Evolutionary conservation across 2,888 invertebrate species (phyloP).

Genomic region (Parthenolecanium corni): DNA sequence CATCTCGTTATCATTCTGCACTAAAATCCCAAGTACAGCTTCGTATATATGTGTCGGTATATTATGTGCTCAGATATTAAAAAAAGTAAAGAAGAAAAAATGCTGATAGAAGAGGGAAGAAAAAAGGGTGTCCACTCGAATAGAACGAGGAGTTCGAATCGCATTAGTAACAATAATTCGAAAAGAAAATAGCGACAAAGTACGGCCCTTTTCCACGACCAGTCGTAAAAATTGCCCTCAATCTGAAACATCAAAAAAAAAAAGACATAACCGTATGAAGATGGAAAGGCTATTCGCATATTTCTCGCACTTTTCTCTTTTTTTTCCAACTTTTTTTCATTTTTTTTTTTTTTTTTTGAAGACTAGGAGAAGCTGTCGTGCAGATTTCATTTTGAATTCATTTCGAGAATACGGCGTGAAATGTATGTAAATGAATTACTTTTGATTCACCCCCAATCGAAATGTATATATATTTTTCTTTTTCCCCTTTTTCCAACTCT

Average conservation of each 20-base stretch:
- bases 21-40: too few species aligned
- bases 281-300: slow-evolving; percentile 18
- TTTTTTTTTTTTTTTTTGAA: slow-evolving; percentile 5
- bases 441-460: slow-evolving; percentile 27
- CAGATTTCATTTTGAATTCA: slow-evolving; percentile 29
- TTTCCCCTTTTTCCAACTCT: slow-evolving; percentile 1
- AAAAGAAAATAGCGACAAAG: slow-evolving; percentile 26
- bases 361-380: slow-evolving; percentile 28
- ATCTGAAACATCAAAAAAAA: too few species aligned
- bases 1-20: too few species aligned
- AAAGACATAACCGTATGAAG: slow-evolving; percentile 20
- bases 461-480: slow-evolving; percentile 16
- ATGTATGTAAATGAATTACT: slow-evolving; percentile 29
- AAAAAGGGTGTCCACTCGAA: slow-evolving; percentile 27
- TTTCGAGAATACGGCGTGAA: slow-evolving; percentile 29
- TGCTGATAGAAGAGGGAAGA: not conserved
- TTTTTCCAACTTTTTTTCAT: not conserved
- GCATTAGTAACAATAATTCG: slow-evolving; percentile 27
- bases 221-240: slow-evolving; percentile 17
- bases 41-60: too few species aligned
- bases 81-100: too few species aligned
- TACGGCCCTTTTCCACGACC: slow-evolving; percentile 15
- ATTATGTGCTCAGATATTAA: too few species aligned
- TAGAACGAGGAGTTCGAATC: slow-evolving; percentile 25
- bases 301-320: not conserved